phyloP scores from a whole-genome alignment of 2,113 vertebrate species.

The Leptobrachium leishanense region DNA sequence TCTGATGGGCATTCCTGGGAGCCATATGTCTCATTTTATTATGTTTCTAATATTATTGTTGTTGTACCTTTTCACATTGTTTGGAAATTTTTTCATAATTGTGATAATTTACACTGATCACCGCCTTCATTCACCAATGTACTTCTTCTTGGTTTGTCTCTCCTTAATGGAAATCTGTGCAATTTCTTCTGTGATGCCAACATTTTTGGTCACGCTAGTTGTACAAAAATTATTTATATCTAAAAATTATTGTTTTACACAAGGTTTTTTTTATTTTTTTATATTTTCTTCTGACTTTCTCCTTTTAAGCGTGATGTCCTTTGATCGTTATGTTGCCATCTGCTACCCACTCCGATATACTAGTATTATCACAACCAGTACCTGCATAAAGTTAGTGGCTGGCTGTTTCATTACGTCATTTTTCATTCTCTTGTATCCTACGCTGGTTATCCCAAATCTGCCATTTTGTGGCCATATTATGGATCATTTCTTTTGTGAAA shows the following conservation, averaged over 20 bases:
- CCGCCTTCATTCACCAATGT: conserved; percentile 31
- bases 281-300: conserved; percentile 47
- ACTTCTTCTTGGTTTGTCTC: conserved; percentile 23
- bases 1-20: background rate
- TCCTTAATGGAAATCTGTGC: conserved; percentile 1
- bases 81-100: conserved; percentile 17
- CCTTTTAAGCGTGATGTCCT: conserved; percentile 57
- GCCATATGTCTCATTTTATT: background rate
- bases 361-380: conserved; percentile 47
- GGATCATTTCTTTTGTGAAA: conserved; percentile 46
- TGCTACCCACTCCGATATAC: conserved; percentile 55
- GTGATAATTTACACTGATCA: conserved; percentile 14
- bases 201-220: conserved; percentile 3
- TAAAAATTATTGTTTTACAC: conserved; percentile 51
- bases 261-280: conserved; percentile 55
- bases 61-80: conserved; percentile 9
- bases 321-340: conserved; percentile 57
- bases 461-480: conserved; percentile 31
- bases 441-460: conserved; percentile 25
- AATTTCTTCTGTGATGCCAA: conserved; percentile 15
- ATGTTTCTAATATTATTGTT: background rate
- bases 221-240: conserved; percentile 15
- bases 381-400: conserved; percentile 51
- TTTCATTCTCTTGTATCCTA: conserved; percentile 44
- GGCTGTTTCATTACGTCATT: conserved; percentile 51